Evolutionary conservation across 2,888 invertebrate genomes (phyloP).

Genomic region (Stenolophus ochropezus): DNA sequence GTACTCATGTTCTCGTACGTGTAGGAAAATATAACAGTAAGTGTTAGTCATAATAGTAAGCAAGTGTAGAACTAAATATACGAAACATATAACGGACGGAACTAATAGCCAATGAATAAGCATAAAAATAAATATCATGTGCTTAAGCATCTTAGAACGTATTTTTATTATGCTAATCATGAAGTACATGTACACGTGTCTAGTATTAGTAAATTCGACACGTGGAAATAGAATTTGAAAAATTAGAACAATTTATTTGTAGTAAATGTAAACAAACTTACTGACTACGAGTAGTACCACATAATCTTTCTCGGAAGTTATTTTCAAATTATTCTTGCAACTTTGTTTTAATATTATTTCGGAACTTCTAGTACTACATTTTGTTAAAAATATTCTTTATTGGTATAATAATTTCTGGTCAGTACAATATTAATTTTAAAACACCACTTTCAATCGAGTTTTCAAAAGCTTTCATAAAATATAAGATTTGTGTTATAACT

Average conservation of each 20-base stretch:
- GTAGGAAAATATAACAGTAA: not conserved
- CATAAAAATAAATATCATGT: slow-evolving; percentile 27
- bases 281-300: no score
- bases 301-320: no score
- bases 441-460: no score
- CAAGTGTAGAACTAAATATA: not conserved
- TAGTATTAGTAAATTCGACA: not conserved
- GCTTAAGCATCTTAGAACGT: not conserved
- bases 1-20: not conserved
- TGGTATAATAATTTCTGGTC: no score
- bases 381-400: no score
- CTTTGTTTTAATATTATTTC: no score
- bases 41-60: not conserved
- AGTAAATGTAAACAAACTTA: no score
- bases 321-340: no score
- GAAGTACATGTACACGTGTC: not conserved
- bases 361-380: no score
- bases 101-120: not conserved
- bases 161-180: slow-evolving; percentile 11
- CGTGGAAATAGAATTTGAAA: not conserved
- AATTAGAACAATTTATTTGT: not conserved
- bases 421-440: no score
- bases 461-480: no score
- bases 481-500: no score
- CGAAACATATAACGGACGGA: not conserved